These are phyloP conservation scores for Brachionus rotundiformis DNA, from an alignment of 1,140 invertebrate species.

Conservation along the genomic window DNA sequence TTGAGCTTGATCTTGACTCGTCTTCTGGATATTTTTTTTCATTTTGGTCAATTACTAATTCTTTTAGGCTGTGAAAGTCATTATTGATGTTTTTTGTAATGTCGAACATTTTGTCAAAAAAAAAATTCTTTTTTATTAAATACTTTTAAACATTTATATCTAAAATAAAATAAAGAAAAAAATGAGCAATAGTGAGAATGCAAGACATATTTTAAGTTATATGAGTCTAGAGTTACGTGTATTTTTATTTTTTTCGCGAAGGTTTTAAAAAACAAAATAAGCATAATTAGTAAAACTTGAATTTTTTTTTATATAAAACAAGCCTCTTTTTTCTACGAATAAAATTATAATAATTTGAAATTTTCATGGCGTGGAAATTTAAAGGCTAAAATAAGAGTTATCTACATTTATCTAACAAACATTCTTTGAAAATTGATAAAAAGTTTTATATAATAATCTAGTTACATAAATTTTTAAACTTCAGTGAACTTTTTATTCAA, in stretches of 20 bases:
- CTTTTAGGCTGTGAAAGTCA: background rate
- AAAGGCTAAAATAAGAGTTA: background rate
- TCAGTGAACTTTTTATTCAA: background rate
- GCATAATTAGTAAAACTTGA: background rate
- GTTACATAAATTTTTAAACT: too few relatives aligned
- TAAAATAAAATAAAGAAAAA: background rate
- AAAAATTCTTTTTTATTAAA: background rate
- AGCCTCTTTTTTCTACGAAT: background rate
- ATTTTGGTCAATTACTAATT: background rate
- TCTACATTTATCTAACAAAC: background rate
- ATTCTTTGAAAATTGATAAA: background rate
- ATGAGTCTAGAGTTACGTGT: conserved; percentile 2
- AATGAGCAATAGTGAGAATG: background rate
- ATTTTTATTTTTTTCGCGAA: background rate
- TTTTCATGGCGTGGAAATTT: background rate
- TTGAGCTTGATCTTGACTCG: background rate
- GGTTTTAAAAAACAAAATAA: background rate
- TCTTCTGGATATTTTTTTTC: background rate
- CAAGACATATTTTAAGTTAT: background rate
- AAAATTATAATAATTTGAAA: conserved; percentile 11
- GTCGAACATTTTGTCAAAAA: background rate
- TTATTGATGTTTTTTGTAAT: background rate
- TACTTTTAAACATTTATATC: background rate
- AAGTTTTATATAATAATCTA: background rate
- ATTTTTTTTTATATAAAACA: background rate